Evolutionary conservation across 1,140 invertebrate species (phyloP).

Genomic region (Psilanteris sp.): DNA sequence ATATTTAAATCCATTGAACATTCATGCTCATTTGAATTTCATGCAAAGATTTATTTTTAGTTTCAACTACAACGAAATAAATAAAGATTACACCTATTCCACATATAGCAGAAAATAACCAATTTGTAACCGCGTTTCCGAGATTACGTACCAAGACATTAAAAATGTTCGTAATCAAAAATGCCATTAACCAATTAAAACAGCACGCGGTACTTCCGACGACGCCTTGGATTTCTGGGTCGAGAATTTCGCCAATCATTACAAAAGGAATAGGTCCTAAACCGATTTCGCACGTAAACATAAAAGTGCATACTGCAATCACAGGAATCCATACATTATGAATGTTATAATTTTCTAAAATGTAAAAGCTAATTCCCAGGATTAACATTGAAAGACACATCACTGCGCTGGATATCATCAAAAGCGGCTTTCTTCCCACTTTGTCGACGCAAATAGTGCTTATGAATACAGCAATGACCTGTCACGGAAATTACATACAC

Average conservation of each 20-base stretch:
- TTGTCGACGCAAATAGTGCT: conserved; percentile 11
- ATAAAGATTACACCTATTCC: conserved; percentile 12
- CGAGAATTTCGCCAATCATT: conserved; percentile 43
- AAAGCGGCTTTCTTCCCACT: conserved; percentile 15
- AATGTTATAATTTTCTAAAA: not conserved
- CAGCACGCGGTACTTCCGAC: conserved; percentile 33
- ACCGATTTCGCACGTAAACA: conserved; percentile 36
- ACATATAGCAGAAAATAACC: conserved; percentile 19
- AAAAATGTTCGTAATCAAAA: conserved; percentile 24
- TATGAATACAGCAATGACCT: conserved; percentile 11
- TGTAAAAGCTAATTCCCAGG: conserved; percentile 15
- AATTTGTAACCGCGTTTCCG: conserved; percentile 1
- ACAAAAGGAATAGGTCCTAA: conserved; percentile 30
- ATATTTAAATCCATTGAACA: conserved; percentile 36
- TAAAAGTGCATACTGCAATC: conserved; percentile 4
- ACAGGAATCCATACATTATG: conserved; percentile 5
- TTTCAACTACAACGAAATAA: conserved; percentile 28
- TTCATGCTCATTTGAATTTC: conserved; percentile 50
- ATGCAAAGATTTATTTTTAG: conserved; percentile 37
- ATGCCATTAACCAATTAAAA: conserved; percentile 24
- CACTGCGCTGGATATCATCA: conserved; percentile 15
- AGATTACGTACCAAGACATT: not conserved
- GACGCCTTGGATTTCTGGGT: conserved; percentile 23
- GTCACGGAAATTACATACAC: not conserved
- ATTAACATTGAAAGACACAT: conserved; percentile 16